Evolutionary conservation across 1,140 invertebrate genomes (phyloP).

Genomic region (Cheumatopsyche charites): DNA sequence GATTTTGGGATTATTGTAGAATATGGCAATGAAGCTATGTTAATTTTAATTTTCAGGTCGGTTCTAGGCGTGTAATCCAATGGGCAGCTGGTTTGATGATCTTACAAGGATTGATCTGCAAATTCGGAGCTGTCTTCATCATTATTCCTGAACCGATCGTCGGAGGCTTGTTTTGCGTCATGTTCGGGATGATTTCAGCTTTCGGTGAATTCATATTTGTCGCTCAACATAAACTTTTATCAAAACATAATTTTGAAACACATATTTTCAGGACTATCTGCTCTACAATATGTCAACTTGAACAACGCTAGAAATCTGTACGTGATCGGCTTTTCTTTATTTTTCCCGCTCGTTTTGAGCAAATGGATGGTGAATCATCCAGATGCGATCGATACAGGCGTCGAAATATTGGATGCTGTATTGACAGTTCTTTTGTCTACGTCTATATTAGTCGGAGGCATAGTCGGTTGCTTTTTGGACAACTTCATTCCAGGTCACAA

Average conservation of each 20-base stretch:
- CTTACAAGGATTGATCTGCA: constrained; percentile 78
- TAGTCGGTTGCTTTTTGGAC: constrained; percentile 80
- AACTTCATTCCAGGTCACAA: constrained; percentile 81
- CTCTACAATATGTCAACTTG: constrained; percentile 81
- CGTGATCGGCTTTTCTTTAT: constrained; percentile 86
- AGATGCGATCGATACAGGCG: constrained; percentile 72
- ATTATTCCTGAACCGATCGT: constrained; percentile 90
- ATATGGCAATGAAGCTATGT: no score
- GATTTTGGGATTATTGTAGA: no score
- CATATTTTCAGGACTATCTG: constrained; percentile 69
- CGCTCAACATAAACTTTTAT: neutral
- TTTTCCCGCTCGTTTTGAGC: constrained; percentile 81
- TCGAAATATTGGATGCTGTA: constrained; percentile 73
- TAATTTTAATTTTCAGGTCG: constrained; percentile 65
- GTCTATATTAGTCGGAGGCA: constrained; percentile 83
- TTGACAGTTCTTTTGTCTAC: constrained; percentile 81
- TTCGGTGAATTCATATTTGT: constrained; percentile 63
- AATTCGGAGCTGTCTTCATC: constrained; percentile 85
- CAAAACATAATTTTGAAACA: constrained; percentile 7
- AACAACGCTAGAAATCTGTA: constrained; percentile 85
- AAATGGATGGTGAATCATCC: constrained; percentile 75
- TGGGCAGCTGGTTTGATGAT: constrained; percentile 80
- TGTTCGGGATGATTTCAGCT: constrained; percentile 86
- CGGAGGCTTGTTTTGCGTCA: constrained; percentile 85
- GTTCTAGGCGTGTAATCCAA: constrained; percentile 84